Evolutionary conservation across 2,113 vertebrate species (phyloP), one percentile per base, ranked within the genome.

Genomic region (Cathartes aura): DNA sequence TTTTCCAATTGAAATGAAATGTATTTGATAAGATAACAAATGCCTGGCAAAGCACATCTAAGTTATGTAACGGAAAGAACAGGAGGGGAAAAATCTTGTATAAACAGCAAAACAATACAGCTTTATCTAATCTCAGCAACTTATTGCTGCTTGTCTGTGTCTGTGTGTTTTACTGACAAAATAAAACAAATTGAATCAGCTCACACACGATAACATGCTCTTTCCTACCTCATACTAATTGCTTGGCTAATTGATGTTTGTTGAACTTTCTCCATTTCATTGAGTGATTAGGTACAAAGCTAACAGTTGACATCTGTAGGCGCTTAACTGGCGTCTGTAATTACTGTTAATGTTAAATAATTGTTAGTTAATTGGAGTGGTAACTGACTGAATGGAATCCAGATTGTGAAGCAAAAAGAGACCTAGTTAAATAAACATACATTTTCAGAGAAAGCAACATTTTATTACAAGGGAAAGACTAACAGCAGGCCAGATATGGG

Each of bases 281-380:
- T 98, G 98, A 98, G 98, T 98, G 98, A 99, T 99, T 99, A 99
- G 98, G 98, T 99, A 99, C 98, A 98, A 99, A 99, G 98, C 98
- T 98, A 98, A 98, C 98, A 96, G 98, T 99, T 98, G 98, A 99
- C 99, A 99, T 99, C 99, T 99, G 99, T 99, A 98, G 99, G 98
- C 98, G 98, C 99, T 99, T 98, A 98, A 99, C 98, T 98, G 99
- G 98, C 98, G 88, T 96, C 97, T 97, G 98, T 99, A 99, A 99
- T 99, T 99, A 99, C 98, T 98, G 98, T 99, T 98, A 99, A 99
- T 99, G 98, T 99, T 99, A 99, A 99, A 99, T 99, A 99, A 99
- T 99, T 99, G 99, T 99, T 99, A 98, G 98, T 99, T 99, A 99
- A 99, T 99, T 99, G 99, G 98, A 99, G 99, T 99, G 98, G 98